Percentiles rank a stretch among this genome's conserved stretches.
Evolutionary conservation across 2,888 invertebrate genomes (phyloP).

Genomic region (Loripinus fragilis): DNA sequence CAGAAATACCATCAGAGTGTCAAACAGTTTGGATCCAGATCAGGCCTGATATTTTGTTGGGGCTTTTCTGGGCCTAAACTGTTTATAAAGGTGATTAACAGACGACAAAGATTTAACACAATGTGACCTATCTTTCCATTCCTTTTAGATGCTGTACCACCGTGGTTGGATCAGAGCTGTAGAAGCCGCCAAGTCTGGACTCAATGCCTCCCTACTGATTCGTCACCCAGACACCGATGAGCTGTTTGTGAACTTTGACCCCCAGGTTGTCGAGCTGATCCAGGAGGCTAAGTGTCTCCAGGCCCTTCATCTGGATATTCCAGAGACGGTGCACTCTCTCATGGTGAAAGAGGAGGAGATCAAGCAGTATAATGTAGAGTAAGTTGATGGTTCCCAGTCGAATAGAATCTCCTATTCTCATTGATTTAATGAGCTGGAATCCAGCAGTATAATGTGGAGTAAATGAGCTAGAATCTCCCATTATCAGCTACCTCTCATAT

Average conservation of each 20-base stretch:
- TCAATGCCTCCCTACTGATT: conserved; percentile 85
- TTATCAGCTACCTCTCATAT: too few species aligned
- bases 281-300: conserved; percentile 83
- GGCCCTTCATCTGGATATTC: conserved; percentile 82
- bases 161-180: conserved; percentile 83
- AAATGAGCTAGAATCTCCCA: too few species aligned
- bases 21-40: too few species aligned
- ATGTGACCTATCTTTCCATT: background rate
- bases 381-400: too few species aligned
- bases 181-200: conserved; percentile 80
- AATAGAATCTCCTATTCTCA: too few species aligned
- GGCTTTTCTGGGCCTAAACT: too few species aligned
- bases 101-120: too few species aligned
- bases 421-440: too few species aligned
- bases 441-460: too few species aligned
- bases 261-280: conserved; percentile 82
- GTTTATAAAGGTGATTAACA: too few species aligned
- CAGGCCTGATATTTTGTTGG: too few species aligned
- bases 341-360: conserved; percentile 80
- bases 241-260: conserved; percentile 83
- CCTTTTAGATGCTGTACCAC: conserved; percentile 81
- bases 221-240: conserved; percentile 83
- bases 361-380: conserved; percentile 78
- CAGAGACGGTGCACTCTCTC: conserved; percentile 80
- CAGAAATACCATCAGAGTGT: too few species aligned